A percentile compares a stretch with the other conserved stretches of the same genome.
Evolutionary conservation across 2,888 invertebrate species (phyloP).

Genomic region (Drosophila heteroneura): DNA sequence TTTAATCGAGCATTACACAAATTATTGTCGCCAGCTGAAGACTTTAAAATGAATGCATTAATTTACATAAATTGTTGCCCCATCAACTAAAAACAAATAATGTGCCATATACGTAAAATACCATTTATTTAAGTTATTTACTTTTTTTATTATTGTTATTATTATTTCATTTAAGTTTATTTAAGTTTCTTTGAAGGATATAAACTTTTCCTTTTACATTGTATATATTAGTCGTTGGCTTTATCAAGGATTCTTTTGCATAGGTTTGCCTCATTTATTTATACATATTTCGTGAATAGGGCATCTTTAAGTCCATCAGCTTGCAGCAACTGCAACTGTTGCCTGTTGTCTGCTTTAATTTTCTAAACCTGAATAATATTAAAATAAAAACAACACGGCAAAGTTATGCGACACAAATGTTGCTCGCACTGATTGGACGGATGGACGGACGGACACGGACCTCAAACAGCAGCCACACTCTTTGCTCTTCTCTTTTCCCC

Average conservation of each 20-base stretch:
- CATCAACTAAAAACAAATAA: neutral
- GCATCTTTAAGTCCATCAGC: constrained; percentile 2
- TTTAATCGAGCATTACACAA: constrained; percentile 61
- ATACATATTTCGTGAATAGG: constrained; percentile 5
- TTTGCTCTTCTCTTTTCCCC: neutral
- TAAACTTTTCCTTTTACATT: neutral
- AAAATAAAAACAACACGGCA: constrained; percentile 53
- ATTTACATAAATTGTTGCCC: constrained; percentile 14
- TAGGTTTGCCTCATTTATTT: neutral
- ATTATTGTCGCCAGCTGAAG: constrained; percentile 17
- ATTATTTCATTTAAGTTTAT: no score
- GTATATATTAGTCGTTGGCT: neutral
- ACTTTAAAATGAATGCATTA: constrained; percentile 16
- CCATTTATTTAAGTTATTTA: neutral
- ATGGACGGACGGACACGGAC: constrained; percentile 5
- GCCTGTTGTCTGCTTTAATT: constrained; percentile 2
- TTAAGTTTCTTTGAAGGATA: neutral
- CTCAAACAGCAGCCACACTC: constrained; percentile 1
- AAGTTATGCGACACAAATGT: constrained; percentile 76
- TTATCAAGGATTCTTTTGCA: neutral
- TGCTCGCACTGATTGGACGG: constrained; percentile 56
- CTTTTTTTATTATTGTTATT: no score
- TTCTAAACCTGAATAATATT: constrained; percentile 53
- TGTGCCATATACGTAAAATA: neutral
- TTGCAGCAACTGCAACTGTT: neutral